Percentiles rank a stretch among this genome's conserved stretches.
These are phyloP conservation scores for Diabrotica virgifera DNA, from an alignment of 1,140 invertebrate genomes.

Conservation along the genomic window DNA sequence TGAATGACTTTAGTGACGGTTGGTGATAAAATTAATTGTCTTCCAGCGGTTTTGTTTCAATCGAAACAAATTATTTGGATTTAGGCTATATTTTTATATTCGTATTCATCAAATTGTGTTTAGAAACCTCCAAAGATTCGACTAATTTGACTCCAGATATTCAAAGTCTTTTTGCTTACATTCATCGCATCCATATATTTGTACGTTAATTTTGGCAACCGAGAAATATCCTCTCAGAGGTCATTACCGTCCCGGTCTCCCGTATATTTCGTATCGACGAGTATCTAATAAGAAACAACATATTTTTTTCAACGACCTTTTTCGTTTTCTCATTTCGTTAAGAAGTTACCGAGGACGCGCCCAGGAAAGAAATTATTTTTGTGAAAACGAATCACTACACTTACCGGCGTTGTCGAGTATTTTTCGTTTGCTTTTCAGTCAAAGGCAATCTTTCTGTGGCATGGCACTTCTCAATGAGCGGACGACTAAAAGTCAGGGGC, in stretches of 20 bases:
- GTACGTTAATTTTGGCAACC: background rate
- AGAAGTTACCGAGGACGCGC: background rate
- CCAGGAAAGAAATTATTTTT: constrained; percentile 1
- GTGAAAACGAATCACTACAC: constrained; percentile 2
- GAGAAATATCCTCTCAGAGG: background rate
- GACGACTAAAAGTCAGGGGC: background rate
- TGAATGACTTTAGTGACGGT: too few relatives aligned
- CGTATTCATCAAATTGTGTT: too few relatives aligned
- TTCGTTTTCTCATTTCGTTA: constrained; percentile 2
- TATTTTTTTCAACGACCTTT: background rate
- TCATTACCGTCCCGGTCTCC: background rate
- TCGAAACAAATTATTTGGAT: too few relatives aligned
- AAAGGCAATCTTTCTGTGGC: background rate
- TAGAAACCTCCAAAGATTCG: too few relatives aligned
- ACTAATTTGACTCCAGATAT: too few relatives aligned
- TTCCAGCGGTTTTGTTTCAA: too few relatives aligned
- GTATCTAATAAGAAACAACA: background rate
- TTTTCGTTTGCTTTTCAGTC: background rate
- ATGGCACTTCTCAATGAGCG: background rate
- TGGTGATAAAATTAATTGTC: too few relatives aligned
- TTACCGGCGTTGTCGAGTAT: background rate
- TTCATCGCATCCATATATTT: background rate
- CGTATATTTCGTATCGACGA: background rate
- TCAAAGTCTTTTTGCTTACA: too few relatives aligned
- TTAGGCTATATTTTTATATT: too few relatives aligned